Conservation (phyloP, 2,888 invertebrate species). For the Synanthedon andrenaeformis region DNA sequence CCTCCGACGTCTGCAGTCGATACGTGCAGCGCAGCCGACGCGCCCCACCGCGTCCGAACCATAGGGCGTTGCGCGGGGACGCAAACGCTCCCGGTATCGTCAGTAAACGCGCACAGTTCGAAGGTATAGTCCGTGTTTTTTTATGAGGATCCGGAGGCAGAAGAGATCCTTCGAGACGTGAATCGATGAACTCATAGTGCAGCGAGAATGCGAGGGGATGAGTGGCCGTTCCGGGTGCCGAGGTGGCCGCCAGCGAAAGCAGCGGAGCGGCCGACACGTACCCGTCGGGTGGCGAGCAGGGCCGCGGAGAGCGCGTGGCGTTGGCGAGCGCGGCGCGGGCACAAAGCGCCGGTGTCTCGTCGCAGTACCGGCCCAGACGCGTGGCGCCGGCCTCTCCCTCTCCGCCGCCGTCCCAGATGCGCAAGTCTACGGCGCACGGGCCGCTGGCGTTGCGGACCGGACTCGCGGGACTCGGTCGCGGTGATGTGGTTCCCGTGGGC, state of each 20-base stretch:
- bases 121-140: constrained; percentile 37
- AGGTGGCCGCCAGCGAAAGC: constrained; percentile 54
- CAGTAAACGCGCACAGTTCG: constrained; percentile 42
- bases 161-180: constrained; percentile 77
- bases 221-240: constrained; percentile 79
- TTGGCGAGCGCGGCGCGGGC: constrained; percentile 83
- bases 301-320: constrained; percentile 79
- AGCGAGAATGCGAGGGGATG: constrained; percentile 80
- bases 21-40: constrained; percentile 81
- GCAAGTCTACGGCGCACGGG: constrained; percentile 76
- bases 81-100: constrained; percentile 72
- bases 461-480: constrained; percentile 9
- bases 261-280: constrained; percentile 71
- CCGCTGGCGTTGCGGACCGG: constrained; percentile 7
- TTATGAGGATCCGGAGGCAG: constrained; percentile 51
- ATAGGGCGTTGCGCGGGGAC: constrained; percentile 82
- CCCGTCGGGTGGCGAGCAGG: constrained; percentile 83
- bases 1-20: constrained; percentile 76
- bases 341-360: constrained; percentile 81
- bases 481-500: constrained; percentile 6
- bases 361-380: constrained; percentile 78
- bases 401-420: constrained; percentile 80
- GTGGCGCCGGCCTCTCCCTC: constrained; percentile 44
- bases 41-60: constrained; percentile 87
- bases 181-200: constrained; percentile 88